Percentiles rank a stretch among this genome's conserved stretches.
These are phyloP conservation scores for Phalacrocorax aristotelis DNA, from an alignment of 2,113 vertebrate species.

Conservation along the genomic window DNA sequence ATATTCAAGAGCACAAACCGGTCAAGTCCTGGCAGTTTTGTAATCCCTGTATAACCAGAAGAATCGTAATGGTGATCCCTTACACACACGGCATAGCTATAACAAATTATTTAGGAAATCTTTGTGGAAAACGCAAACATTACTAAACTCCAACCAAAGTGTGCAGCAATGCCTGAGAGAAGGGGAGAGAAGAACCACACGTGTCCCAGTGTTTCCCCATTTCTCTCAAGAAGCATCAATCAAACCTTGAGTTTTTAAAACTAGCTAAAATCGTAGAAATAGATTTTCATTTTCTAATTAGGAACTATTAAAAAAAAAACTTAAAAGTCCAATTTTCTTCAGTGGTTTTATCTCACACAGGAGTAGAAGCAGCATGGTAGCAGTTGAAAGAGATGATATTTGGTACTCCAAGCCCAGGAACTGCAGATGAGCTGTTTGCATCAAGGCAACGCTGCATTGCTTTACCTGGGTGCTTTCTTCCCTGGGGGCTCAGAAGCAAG, in stretches of 20 bases:
- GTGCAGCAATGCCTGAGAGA: not conserved
- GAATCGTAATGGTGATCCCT: not conserved
- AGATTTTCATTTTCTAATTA: not conserved
- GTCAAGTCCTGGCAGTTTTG: not conserved
- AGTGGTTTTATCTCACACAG: not conserved
- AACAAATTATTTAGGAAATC: not conserved
- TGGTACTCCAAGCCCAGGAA: not conserved
- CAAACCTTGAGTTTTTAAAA: not conserved
- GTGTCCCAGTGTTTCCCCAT: not conserved
- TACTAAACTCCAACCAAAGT: not conserved
- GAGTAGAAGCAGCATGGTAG: accelerated
- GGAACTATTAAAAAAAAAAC: not conserved
- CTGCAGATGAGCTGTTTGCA: not conserved
- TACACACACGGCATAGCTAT: not conserved
- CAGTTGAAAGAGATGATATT: not conserved
- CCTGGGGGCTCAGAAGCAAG: not conserved
- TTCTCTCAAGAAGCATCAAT: not conserved
- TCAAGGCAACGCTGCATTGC: not conserved
- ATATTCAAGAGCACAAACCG: not conserved
- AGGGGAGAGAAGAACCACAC: not conserved
- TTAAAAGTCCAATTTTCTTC: not conserved
- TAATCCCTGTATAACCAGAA: not conserved
- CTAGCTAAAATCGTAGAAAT: accelerated
- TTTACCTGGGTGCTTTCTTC: not conserved
- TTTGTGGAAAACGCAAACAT: not conserved